Evolutionary conservation across 2,888 invertebrate species (phyloP), one percentile per base, ranked within the genome.

Genomic region (Crossocerus cetratus): DNA sequence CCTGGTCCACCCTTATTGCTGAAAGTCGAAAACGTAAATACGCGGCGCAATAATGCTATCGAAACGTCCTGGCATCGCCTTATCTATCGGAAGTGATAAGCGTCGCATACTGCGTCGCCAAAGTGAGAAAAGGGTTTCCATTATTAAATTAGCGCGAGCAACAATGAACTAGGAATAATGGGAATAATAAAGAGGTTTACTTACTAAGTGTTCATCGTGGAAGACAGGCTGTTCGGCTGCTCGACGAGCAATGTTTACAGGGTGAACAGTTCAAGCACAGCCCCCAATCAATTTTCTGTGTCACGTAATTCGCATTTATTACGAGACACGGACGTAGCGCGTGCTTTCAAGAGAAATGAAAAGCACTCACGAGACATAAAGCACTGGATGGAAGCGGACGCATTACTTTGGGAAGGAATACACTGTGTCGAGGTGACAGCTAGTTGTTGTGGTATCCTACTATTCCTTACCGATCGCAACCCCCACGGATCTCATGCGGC

Each of bases 1-100:
- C 88, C 89, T 20, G 87, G 74, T 49, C 74, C 72, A 53, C 80
- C 83, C 77, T 81, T 84, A 45, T 88, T 88, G 67, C 89, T 89
- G 59, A 42, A 81, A 81, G 65, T 65, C 16, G n/a, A 62, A 13
- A n/a, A 32, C 5, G 32, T 32, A 32, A 32, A 32, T 32, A 32
- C 32, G 32, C 5, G 8, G 32, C 11, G 11, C 32, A 32, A 32
- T 32, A 32, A 2, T 32, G 32, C n/a, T n/a, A n/a, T 32, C 32
- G 11, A 11, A 32, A 2, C 11, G 32, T 32, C 32, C 32, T 32
- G 32, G 32, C 32, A 8, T 32, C 8, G 32, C 22, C 21, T 72
- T 63, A 71, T 72, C 53, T 54, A 13, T 16, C 16, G 44, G 20
- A 45, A 42, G 21, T n/a, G 56, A 71, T 63, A 69, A 18, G 11